Percentiles rank a stretch among this genome's conserved stretches.
These are phyloP conservation scores for Anarhynchus alexandrinus DNA, from an alignment of 2,113 vertebrate species.

Conservation along the genomic window DNA sequence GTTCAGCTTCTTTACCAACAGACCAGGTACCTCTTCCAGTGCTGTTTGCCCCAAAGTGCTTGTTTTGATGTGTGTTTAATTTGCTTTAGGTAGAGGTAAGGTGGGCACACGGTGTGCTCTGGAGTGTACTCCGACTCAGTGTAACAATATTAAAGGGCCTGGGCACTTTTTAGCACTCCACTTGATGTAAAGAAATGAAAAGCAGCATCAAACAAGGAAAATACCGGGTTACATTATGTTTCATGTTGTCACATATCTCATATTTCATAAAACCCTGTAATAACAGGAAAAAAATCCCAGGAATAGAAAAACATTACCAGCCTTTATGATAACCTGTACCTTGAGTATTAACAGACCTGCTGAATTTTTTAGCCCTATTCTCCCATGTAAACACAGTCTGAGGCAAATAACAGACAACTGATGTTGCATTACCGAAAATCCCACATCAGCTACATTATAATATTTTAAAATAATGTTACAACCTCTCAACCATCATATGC, in stretches of 20 bases:
- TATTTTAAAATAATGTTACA: slow-evolving; percentile 49
- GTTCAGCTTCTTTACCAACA: not conserved
- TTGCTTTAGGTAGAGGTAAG: not conserved
- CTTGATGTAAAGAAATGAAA: slow-evolving; percentile 5
- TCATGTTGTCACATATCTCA: not conserved
- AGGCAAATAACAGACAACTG: slow-evolving; percentile 33
- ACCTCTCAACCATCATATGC: slow-evolving; percentile 11
- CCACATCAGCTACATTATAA: slow-evolving; percentile 27
- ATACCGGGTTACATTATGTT: not conserved
- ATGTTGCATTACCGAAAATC: slow-evolving; percentile 35
- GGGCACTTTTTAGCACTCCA: not conserved
- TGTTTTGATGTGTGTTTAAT: not conserved
- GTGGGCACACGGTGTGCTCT: not conserved
- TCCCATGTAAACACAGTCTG: not conserved
- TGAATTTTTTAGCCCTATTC: not conserved
- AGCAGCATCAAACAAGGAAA: slow-evolving; percentile 2
- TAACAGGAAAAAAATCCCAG: not conserved
- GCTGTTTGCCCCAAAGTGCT: not conserved
- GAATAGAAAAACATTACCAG: slow-evolving; percentile 1
- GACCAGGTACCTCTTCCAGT: not conserved
- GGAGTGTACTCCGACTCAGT: not conserved
- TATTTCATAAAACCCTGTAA: slow-evolving; percentile 9
- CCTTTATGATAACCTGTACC: slow-evolving; percentile 15
- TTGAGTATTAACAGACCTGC: slow-evolving; percentile 14
- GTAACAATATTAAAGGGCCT: not conserved